Percentiles rank a stretch among this genome's conserved stretches.
Evolutionary conservation across 2,797 vertebrate genomes (phyloP).

Genomic region (Micromesistius poutassou): DNA sequence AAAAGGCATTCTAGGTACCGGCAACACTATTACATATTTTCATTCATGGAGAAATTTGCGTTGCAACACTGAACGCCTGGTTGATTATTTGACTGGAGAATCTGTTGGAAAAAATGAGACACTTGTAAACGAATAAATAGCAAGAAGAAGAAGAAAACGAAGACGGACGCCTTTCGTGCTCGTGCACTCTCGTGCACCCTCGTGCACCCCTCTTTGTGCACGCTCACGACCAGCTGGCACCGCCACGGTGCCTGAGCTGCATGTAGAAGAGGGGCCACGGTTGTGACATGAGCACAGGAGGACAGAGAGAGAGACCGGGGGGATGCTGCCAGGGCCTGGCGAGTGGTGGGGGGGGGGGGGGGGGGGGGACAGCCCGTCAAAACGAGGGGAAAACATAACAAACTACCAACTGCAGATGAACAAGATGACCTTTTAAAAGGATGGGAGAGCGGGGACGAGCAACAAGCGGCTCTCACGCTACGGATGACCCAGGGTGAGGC

Average conservation of each 20-base stretch:
- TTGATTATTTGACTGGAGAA: neutral
- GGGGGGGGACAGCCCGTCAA: constrained; percentile 16
- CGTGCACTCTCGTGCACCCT: no score
- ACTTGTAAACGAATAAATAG: no score
- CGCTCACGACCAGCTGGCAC: constrained; percentile 17
- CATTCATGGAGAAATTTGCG: neutral
- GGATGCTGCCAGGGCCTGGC: constrained; percentile 15
- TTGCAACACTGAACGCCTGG: neutral
- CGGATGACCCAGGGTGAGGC: neutral
- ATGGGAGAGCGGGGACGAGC: neutral
- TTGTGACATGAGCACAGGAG: constrained; percentile 47
- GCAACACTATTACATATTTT: neutral
- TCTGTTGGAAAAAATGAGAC: no score
- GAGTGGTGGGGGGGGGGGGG: constrained; percentile 8
- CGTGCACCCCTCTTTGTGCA: neutral
- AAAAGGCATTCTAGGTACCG: neutral
- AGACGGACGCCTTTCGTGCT: no score
- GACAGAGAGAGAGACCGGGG: constrained; percentile 3
- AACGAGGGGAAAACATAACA: constrained; percentile 10
- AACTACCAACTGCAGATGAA: constrained; percentile 13
- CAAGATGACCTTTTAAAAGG: constrained; percentile 15
- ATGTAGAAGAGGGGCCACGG: constrained; percentile 38
- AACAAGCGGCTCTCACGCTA: neutral
- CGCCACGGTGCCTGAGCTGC: constrained; percentile 33
- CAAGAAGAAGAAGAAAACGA: no score